Conservation (phyloP, 2,888 invertebrate species). For the Parnassius orleans region DNA sequence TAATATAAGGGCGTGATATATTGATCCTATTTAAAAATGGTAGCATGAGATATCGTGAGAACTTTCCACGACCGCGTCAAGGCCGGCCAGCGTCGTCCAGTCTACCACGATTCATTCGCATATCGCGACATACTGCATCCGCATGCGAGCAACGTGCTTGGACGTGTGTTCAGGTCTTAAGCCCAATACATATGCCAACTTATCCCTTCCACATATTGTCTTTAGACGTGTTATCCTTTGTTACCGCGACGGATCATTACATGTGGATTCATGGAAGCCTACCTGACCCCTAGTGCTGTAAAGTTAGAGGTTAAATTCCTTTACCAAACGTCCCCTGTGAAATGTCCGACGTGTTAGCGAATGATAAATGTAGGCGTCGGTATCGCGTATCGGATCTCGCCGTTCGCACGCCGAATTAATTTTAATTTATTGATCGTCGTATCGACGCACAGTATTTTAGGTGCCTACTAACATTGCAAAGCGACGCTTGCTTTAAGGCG, state of each 20-base stretch:
- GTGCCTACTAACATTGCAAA: constrained; percentile 67
- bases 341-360: constrained; percentile 80
- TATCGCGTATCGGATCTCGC: constrained; percentile 79
- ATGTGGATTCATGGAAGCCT: constrained; percentile 54
- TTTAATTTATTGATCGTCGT: constrained; percentile 80
- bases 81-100: constrained; percentile 69
- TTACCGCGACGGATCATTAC: constrained; percentile 65
- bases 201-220: constrained; percentile 70
- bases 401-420: constrained; percentile 82
- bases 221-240: constrained; percentile 75
- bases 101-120: constrained; percentile 65
- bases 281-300: constrained; percentile 52
- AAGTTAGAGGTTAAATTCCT: constrained; percentile 64
- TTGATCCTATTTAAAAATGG: constrained; percentile 13
- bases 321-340: constrained; percentile 60
- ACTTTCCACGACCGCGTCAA: constrained; percentile 54
- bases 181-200: constrained; percentile 54
- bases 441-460: constrained; percentile 76
- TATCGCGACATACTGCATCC: constrained; percentile 63
- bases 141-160: constrained; percentile 59
- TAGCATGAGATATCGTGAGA: constrained; percentile 50
- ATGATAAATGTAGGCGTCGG: constrained; percentile 81
- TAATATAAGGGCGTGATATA: constrained; percentile 15
- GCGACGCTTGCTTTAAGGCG: constrained; percentile 55
- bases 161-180: constrained; percentile 46